Base-by-base conservation (phyloP, 2,797 vertebrate genomes). In the Catharus ustulatus region DNA sequence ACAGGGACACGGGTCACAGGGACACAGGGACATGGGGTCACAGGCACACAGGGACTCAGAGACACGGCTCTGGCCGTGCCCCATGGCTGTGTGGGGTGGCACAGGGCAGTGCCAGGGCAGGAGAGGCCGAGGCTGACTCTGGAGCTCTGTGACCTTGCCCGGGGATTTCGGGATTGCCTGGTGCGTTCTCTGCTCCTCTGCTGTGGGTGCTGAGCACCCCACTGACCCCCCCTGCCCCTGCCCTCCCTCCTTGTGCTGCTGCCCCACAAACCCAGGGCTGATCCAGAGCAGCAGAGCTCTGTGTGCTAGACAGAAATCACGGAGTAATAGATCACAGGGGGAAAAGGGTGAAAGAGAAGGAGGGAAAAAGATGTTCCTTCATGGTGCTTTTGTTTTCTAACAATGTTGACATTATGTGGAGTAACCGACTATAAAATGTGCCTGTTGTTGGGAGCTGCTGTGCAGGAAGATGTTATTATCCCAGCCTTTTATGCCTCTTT, bases 401-500 rank as follows among this genome's bases (percentile, higher is more conserved):
- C 94, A 94, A 93, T 89, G 96, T 92, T 96, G 96, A 96, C 91
- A 96, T 95, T 96, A 94, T 93, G 87, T 91, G 93, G 79, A 94
- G 94, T 95, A 95, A 95, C 95, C 32, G 54, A 96, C 93, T 92
- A 96, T 96, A 87, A 96, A 96, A 96, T 95, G 89, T 96, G 96
- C 93, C 91, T 87, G n/a, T 94, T 26, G 83, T 95, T 85, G 89
- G 89, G 87, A 92, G 93, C 84, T 91, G 89, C 87, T 95, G 94
- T 83, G 87, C 96, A 89, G 94, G 90, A 84, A 82, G 91, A 93
- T 94, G 95, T 64, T 80, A 87, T 96, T 96, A 94, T 94, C 89
- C 66, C 48, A 92, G 90, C 85, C 82, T 96, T 92, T 95, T 95
- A 95, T 91, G 94, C 91, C 82, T 94, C 94, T 90, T 96, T 94